A percentile compares a stretch with the other conserved stretches of the same genome.
These are phyloP conservation scores for Cephalopterus ornatus DNA, from an alignment of 2,113 vertebrate genomes.

Conservation along the genomic window DNA sequence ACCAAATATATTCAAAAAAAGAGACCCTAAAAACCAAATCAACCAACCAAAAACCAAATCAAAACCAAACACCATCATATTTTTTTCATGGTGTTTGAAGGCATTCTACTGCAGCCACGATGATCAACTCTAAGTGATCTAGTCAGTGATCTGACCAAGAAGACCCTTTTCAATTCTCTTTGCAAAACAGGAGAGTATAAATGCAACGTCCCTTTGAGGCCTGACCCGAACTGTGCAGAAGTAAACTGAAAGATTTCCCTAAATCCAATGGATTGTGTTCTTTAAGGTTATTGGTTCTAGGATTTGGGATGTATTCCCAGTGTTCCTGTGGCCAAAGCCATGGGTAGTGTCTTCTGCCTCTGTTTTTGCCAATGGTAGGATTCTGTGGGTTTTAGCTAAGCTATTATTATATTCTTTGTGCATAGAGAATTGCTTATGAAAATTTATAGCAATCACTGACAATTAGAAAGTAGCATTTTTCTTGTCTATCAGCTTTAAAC, in stretches of 20 bases:
- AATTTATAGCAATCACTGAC: background rate
- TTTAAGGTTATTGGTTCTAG: background rate
- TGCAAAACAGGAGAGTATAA: background rate
- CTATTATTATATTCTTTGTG: background rate
- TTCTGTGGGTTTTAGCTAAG: background rate
- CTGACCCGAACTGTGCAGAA: background rate
- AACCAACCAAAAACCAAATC: background rate
- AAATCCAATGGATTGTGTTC: background rate
- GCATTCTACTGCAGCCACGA: background rate
- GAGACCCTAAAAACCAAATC: background rate
- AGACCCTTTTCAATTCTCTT: background rate
- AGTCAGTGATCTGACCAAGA: background rate
- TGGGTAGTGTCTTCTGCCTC: background rate
- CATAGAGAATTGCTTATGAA: background rate
- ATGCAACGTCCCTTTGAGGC: background rate
- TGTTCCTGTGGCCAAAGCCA: rapidly evolving
- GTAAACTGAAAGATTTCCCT: background rate
- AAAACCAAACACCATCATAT: rapidly evolving
- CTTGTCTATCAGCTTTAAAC: background rate
- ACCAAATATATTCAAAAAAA: rapidly evolving
- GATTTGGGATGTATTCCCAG: background rate
- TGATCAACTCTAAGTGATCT: background rate
- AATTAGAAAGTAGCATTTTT: background rate
- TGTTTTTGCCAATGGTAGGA: background rate
- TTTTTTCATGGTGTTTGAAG: background rate